Evolutionary conservation across 2,113 vertebrate genomes (phyloP).

Genomic region (Arizona elegans): DNA sequence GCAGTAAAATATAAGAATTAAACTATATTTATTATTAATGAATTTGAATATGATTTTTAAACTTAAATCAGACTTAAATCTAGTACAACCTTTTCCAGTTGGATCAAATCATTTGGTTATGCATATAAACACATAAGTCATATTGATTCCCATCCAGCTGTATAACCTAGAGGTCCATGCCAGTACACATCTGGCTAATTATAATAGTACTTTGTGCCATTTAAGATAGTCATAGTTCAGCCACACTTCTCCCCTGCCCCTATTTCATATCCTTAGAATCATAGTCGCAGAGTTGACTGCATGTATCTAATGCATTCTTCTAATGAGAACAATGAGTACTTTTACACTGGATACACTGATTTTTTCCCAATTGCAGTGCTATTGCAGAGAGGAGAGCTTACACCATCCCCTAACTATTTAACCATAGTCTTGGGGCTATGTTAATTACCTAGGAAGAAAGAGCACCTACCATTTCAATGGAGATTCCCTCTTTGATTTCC

Average conservation of each 20-base stretch:
- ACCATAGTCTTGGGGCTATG: neutral
- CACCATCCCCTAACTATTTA: neutral
- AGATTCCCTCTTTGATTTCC: neutral
- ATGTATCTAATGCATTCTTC: neutral
- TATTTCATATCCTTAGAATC: neutral
- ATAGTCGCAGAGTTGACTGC: neutral
- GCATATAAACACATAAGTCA: neutral
- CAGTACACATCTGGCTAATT: neutral
- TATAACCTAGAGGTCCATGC: neutral
- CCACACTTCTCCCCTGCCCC: too few relatives aligned
- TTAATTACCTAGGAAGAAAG: neutral
- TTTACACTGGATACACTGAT: neutral
- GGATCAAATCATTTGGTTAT: neutral
- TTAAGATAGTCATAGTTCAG: neutral
- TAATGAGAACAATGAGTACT: too few relatives aligned
- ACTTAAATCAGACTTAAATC: neutral
- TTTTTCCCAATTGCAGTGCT: neutral
- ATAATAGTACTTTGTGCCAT: neutral
- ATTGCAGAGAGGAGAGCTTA: neutral
- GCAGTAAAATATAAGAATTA: neutral
- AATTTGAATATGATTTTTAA: neutral
- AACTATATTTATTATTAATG: neutral
- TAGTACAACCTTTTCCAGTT: neutral
- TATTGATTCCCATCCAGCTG: neutral
- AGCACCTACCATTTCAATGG: slow-evolving; percentile 8